Conservation (phyloP, 1,140 invertebrate species). For the Rhyacophila brunnea region DNA sequence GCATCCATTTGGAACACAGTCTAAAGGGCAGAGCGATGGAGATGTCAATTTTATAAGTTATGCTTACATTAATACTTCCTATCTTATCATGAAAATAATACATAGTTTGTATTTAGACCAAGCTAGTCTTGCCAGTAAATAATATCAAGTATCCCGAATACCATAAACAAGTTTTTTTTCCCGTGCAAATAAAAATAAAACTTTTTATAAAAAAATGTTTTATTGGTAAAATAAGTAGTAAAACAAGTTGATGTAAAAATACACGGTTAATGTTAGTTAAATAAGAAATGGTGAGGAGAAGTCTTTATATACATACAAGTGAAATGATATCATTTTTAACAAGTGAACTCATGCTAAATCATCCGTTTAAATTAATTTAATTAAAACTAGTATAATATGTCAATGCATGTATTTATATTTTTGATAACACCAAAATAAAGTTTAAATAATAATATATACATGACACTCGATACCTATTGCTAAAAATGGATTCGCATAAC, state of each 20-base stretch:
- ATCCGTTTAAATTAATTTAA: conserved; percentile 7
- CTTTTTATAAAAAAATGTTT: conserved; percentile 36
- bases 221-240: conserved; percentile 57
- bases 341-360: conserved; percentile 19
- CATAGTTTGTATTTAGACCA: no score
- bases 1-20: no score
- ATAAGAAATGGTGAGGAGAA: conserved; percentile 21
- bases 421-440: conserved; percentile 26
- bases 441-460: conserved; percentile 32
- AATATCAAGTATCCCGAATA: no score
- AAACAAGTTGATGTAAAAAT: conserved; percentile 55
- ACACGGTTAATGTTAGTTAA: conserved; percentile 47
- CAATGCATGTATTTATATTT: conserved; percentile 22
- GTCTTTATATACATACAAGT: conserved; percentile 21
- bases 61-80: no score
- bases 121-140: no score
- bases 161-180: no score
- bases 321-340: conserved; percentile 25
- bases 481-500: conserved; percentile 20
- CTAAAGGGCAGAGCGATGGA: no score
- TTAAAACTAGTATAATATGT: conserved; percentile 7
- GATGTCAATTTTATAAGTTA: no score
- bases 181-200: conserved; percentile 4
- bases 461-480: conserved; percentile 28
- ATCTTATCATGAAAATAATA: no score